A percentile compares a stretch with the other conserved stretches of the same genome.
phyloP scores from a whole-genome alignment of 2,797 vertebrate species.

The Sebastes matsubarae region DNA sequence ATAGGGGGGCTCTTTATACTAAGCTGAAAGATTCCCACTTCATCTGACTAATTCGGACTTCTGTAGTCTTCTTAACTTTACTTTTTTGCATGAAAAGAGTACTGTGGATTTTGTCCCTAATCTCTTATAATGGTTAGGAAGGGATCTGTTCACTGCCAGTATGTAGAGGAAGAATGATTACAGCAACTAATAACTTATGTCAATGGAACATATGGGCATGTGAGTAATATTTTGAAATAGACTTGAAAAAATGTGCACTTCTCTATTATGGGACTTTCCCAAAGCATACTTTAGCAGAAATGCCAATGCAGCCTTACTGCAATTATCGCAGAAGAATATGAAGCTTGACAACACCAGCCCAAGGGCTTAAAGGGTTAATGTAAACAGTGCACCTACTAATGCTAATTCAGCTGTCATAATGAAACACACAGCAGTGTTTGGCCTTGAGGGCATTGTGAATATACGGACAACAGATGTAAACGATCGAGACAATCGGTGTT shows the following conservation, averaged over 20 bases:
- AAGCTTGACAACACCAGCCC: neutral
- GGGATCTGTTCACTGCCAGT: neutral
- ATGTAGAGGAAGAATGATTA: neutral
- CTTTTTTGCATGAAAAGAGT: neutral
- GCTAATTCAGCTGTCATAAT: slow-evolving; percentile 1
- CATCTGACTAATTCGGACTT: neutral
- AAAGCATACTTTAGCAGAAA: neutral
- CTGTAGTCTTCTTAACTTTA: neutral
- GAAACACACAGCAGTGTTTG: neutral
- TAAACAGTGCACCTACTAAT: slow-evolving; percentile 4
- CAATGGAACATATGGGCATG: neutral
- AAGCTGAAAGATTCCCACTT: neutral
- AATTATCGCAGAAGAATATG: neutral
- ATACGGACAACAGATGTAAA: slow-evolving; percentile 4
- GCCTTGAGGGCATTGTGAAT: neutral
- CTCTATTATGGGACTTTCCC: neutral
- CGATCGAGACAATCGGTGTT: neutral
- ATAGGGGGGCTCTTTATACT: neutral
- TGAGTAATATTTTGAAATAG: neutral
- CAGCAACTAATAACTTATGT: neutral
- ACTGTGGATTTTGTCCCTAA: neutral
- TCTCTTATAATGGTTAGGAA: neutral
- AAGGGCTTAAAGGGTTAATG: slow-evolving; percentile 1
- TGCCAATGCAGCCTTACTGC: neutral
- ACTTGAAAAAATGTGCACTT: neutral